These are phyloP conservation scores for Ammodytes dubius DNA, from an alignment of 2,113 vertebrate genomes.

Conservation along the genomic window DNA sequence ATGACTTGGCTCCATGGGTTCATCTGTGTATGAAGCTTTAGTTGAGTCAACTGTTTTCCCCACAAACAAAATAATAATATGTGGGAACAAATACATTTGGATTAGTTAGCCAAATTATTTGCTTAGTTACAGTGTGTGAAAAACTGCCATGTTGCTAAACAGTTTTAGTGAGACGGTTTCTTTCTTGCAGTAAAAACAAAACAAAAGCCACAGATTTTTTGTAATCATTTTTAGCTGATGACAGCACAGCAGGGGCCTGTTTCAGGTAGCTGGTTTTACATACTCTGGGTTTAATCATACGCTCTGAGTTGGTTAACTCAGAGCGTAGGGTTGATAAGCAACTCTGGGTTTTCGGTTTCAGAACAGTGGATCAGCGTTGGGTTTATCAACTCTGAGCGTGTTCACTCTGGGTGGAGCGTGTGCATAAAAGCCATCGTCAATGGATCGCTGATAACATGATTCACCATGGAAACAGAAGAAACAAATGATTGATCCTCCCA, in stretches of 20 bases:
- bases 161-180: background rate
- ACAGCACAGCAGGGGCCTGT: background rate
- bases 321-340: too few species aligned
- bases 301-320: too few species aligned
- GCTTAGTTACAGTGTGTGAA: background rate
- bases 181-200: background rate
- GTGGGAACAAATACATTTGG: background rate
- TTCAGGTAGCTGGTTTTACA: background rate
- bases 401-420: too few species aligned
- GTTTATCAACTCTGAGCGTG: too few species aligned
- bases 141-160: background rate
- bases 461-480: too few species aligned
- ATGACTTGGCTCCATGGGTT: slow-evolving; percentile 5
- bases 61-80: background rate
- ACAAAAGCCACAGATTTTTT: slow-evolving; percentile 1
- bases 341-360: too few species aligned
- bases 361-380: too few species aligned
- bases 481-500: too few species aligned
- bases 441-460: too few species aligned
- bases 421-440: too few species aligned
- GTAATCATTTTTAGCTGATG: background rate
- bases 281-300: too few species aligned
- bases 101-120: background rate
- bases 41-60: background rate
- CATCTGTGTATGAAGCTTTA: background rate